These are phyloP conservation scores for Zoanthus gigantus DNA, from an alignment of 92 coral and sea anemone genomes.

Conservation along the genomic window DNA sequence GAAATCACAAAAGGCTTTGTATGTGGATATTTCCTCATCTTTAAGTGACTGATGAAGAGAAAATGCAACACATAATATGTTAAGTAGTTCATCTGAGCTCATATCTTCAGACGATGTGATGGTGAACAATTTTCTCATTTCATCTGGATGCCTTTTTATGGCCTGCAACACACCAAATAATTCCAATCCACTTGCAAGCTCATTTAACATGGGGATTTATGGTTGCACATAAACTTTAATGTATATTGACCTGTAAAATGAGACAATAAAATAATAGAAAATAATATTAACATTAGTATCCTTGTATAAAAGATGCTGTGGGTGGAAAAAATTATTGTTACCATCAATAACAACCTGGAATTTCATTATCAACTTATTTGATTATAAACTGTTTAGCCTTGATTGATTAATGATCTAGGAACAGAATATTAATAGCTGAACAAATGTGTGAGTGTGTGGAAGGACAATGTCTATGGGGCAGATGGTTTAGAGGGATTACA, in stretches of 20 bases:
- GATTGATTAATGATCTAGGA: neutral
- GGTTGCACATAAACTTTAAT: constrained; percentile 55
- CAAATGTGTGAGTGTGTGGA: neutral
- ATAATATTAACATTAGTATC: neutral
- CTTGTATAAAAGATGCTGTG: neutral
- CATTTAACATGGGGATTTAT: constrained; percentile 56
- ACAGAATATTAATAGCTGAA: neutral
- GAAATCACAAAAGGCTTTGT: constrained; percentile 39
- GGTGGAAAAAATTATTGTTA: neutral
- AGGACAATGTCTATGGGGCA: neutral
- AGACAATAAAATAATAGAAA: neutral
- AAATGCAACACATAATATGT: constrained; percentile 19
- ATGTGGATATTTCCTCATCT: constrained; percentile 43
- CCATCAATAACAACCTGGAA: neutral
- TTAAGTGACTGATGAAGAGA: constrained; percentile 22
- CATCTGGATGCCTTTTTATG: constrained; percentile 27
- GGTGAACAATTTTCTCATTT: constrained; percentile 55
- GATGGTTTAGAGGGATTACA: neutral
- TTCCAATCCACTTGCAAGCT: constrained; percentile 59
- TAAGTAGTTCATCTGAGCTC: constrained; percentile 31
- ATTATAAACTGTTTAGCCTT: neutral
- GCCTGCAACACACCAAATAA: constrained; percentile 51
- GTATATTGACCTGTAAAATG: constrained; percentile 45
- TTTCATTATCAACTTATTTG: neutral
- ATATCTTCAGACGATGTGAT: neutral